Evolutionary conservation across 2,888 invertebrate species (phyloP).

Genomic region (Amiota minor): DNA sequence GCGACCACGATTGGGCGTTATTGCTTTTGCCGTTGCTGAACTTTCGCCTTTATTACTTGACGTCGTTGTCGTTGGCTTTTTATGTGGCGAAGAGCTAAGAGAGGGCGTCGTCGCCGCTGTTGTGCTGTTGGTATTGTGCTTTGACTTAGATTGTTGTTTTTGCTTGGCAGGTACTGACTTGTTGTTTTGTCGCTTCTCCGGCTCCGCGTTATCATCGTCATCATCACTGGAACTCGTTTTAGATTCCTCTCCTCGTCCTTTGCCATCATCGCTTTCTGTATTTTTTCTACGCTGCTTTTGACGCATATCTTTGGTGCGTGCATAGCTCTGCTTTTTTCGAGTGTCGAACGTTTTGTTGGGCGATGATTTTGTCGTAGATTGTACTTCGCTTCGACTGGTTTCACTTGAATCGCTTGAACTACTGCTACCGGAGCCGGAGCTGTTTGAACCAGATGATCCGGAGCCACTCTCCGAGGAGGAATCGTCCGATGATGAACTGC

Average conservation of each 20-base stretch:
- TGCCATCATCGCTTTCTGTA: conserved; percentile 48
- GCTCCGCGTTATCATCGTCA: conserved; percentile 47
- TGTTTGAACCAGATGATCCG: conserved; percentile 50
- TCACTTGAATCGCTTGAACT: conserved; percentile 53
- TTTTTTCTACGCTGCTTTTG: conserved; percentile 63
- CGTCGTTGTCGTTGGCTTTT: conserved; percentile 38
- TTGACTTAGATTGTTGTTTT: conserved; percentile 61
- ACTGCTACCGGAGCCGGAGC: conserved; percentile 52
- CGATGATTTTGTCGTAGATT: conserved; percentile 51
- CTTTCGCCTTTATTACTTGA: conserved; percentile 35
- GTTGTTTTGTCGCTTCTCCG: conserved; percentile 39
- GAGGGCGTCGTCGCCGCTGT: not conserved
- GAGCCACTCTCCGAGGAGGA: conserved; percentile 64
- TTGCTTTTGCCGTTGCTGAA: conserved; percentile 37
- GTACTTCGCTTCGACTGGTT: conserved; percentile 46
- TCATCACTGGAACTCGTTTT: conserved; percentile 47
- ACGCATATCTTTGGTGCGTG: conserved; percentile 64
- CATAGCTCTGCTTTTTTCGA: conserved; percentile 65
- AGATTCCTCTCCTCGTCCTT: conserved; percentile 48
- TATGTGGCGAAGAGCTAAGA: conserved; percentile 30
- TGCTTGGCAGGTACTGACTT: conserved; percentile 60
- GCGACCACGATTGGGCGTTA: conserved; percentile 73
- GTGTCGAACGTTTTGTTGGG: conserved; percentile 43
- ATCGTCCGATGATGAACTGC: conserved; percentile 67
- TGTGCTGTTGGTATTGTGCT: conserved; percentile 41